Conservation (phyloP, 2,797 vertebrate genomes). For the Morus bassanus region DNA sequence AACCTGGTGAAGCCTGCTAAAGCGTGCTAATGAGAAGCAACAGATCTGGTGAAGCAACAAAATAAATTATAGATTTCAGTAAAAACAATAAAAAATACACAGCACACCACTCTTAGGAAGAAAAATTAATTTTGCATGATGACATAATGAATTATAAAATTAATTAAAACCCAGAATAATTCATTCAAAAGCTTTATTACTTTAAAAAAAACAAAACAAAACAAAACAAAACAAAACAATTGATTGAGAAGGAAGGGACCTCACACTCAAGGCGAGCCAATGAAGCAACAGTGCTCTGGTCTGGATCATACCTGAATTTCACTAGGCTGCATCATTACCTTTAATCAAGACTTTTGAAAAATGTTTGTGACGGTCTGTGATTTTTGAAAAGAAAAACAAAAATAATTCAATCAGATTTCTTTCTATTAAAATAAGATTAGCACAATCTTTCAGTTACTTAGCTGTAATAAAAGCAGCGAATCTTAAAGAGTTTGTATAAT, state of each 20-base stretch:
- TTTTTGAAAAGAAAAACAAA: background rate
- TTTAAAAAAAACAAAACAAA: background rate
- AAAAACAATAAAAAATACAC: background rate
- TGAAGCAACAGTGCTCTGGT: background rate
- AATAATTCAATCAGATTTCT: background rate
- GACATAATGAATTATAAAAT: background rate
- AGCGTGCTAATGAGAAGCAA: background rate
- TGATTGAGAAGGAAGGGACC: background rate
- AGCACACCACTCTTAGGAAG: background rate
- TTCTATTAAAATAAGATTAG: background rate
- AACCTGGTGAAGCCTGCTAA: background rate
- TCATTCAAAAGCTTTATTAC: background rate
- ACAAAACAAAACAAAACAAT: background rate
- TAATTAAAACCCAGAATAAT: background rate
- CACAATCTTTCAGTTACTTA: background rate
- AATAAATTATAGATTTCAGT: background rate
- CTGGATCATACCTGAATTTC: background rate
- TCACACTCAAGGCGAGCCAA: background rate
- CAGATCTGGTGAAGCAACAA: background rate
- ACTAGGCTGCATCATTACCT: background rate
- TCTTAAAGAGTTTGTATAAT: background rate
- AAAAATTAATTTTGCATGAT: background rate
- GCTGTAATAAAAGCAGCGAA: background rate
- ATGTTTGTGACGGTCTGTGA: background rate
- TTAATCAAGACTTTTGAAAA: background rate